Percentiles rank a stretch among this genome's conserved stretches.
These are phyloP conservation scores for Uria aalge DNA, from an alignment of 2,113 vertebrate species.

Conservation along the genomic window DNA sequence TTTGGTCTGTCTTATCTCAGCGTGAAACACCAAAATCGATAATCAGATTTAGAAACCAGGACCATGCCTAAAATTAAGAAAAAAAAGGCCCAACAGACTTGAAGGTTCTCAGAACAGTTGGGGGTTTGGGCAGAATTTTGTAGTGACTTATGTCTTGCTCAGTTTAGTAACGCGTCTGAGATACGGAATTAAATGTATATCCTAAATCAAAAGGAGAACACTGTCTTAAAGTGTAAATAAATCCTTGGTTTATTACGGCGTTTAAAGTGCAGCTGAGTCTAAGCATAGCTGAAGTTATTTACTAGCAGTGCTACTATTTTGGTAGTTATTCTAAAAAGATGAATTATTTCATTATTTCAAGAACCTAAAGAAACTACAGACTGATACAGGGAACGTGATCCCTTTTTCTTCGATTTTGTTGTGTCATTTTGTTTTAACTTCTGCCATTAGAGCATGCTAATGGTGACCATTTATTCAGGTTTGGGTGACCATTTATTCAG, in stretches of 20 bases:
- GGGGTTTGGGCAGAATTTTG: not conserved
- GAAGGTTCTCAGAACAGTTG: not conserved
- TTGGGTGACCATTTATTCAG: not conserved
- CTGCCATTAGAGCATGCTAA: not conserved
- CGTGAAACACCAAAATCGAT: not conserved
- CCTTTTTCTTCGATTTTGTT: not conserved
- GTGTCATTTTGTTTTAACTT: not conserved
- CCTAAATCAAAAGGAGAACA: not conserved
- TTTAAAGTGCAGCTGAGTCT: not conserved
- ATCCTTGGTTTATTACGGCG: not conserved
- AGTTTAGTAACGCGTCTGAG: not conserved
- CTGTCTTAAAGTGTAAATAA: not conserved
- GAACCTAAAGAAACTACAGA: not conserved
- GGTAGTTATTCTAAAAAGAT: not conserved
- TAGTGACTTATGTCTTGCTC: not conserved
- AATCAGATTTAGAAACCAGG: not conserved
- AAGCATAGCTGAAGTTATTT: not conserved
- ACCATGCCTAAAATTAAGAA: not conserved
- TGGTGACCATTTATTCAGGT: not conserved
- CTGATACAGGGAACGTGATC: not conserved
- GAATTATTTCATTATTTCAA: not conserved
- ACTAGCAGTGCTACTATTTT: not conserved
- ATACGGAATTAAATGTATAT: not conserved
- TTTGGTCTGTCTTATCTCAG: constrained; percentile 8
- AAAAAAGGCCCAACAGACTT: not conserved